Evolutionary conservation across 2,113 vertebrate genomes (phyloP).

Genomic region (Triplophysa rosa): DNA sequence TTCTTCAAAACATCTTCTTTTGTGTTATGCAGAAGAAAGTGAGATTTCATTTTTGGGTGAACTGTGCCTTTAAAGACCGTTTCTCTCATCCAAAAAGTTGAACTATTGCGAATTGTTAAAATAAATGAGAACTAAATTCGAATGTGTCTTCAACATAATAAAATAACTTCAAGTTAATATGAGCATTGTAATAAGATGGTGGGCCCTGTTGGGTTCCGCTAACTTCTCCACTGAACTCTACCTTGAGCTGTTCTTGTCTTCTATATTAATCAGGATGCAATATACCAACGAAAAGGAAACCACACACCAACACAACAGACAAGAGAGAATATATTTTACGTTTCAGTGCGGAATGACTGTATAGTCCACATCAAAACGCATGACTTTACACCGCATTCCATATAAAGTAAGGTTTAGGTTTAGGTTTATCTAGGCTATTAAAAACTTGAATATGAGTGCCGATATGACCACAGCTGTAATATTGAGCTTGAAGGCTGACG

Average conservation of each 20-base stretch:
- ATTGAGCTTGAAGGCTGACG: conserved; percentile 14
- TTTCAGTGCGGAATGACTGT: conserved; percentile 17
- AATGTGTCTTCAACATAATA: background rate
- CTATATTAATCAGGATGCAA: conserved; percentile 26
- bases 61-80: too few relatives aligned
- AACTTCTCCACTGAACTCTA: conserved; percentile 12
- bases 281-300: conserved; percentile 23
- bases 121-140: too few relatives aligned
- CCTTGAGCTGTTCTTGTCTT: conserved; percentile 2
- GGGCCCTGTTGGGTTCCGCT: background rate
- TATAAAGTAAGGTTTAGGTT: conserved; percentile 18
- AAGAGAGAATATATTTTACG: conserved; percentile 11
- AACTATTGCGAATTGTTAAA: too few relatives aligned
- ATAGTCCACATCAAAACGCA: background rate
- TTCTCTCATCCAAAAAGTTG: background rate
- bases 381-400: background rate
- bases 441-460: conserved; percentile 18
- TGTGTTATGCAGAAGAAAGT: too few relatives aligned
- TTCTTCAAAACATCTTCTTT: too few relatives aligned
- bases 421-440: background rate
- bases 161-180: background rate
- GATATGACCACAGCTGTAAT: conserved; percentile 15
- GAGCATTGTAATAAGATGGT: background rate
- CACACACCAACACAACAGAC: conserved; percentile 28
- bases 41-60: too few relatives aligned